Evolutionary conservation across 2,888 invertebrate genomes (phyloP).

Genomic region (Tupiocoris notatus): DNA sequence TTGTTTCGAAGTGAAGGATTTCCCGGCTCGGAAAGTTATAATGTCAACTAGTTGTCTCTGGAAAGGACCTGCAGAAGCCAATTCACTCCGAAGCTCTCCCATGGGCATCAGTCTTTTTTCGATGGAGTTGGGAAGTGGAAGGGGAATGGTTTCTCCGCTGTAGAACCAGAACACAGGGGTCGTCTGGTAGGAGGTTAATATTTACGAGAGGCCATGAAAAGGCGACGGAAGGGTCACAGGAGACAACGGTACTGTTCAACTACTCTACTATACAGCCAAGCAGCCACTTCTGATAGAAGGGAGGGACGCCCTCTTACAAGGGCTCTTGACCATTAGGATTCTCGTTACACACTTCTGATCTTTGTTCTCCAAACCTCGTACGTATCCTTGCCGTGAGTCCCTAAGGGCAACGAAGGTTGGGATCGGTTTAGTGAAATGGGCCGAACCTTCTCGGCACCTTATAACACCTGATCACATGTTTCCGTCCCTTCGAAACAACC

Average conservation of each 20-base stretch:
- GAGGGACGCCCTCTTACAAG: background rate
- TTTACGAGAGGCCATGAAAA: conserved; percentile 38
- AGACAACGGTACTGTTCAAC: background rate
- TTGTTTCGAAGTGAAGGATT: background rate
- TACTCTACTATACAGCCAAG: background rate
- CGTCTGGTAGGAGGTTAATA: conserved; percentile 29
- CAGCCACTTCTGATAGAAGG: background rate
- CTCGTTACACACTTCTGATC: conserved; percentile 42
- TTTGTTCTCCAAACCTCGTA: conserved; percentile 25
- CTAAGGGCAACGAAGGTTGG: background rate
- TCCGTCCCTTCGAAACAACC: background rate
- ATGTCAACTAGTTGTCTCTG: conserved; percentile 5
- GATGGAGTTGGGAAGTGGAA: background rate
- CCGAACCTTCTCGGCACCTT: background rate
- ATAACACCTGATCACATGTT: background rate
- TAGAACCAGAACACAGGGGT: conserved; percentile 7
- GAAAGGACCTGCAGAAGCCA: conserved; percentile 14
- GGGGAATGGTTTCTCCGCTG: background rate
- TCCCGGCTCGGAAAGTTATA: background rate
- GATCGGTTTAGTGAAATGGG: background rate
- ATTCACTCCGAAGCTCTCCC: conserved; percentile 36
- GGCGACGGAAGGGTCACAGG: conserved; percentile 13
- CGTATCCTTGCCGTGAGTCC: background rate
- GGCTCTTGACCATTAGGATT: conserved; percentile 39
- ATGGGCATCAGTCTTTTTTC: conserved; percentile 31